A percentile compares a stretch with the other conserved stretches of the same genome.
Evolutionary conservation across 2,888 invertebrate genomes (phyloP).

Genomic region (Himalopsyche anomala): DNA sequence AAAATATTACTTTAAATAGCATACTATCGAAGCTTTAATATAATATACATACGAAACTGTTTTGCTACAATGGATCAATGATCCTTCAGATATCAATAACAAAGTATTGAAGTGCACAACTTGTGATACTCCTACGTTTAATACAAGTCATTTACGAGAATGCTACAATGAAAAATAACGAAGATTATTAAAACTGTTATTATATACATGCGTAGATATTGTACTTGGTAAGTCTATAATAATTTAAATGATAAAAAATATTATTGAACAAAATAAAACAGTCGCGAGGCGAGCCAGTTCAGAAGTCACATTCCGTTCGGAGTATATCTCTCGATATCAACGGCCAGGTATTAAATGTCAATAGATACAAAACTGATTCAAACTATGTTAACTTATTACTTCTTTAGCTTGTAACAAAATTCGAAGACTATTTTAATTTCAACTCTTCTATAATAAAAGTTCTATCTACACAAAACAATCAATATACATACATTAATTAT

Average conservation of each 20-base stretch:
- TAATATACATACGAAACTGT: not conserved
- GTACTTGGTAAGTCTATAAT: not conserved
- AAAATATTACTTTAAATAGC: too few relatives aligned
- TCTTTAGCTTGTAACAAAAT: not conserved
- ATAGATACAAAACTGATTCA: not conserved
- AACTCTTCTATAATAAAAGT: too few relatives aligned
- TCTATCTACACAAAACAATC: too few relatives aligned
- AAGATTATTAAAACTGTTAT: not conserved
- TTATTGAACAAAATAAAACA: constrained; percentile 26
- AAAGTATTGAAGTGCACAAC: not conserved
- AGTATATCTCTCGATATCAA: constrained; percentile 31
- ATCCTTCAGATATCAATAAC: not conserved
- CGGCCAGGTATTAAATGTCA: constrained; percentile 1
- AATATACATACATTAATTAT: too few relatives aligned
- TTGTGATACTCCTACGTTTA: not conserved
- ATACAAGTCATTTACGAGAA: not conserved
- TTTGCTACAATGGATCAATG: not conserved
- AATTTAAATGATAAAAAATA: constrained; percentile 24
- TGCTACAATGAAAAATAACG: not conserved
- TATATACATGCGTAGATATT: not conserved
- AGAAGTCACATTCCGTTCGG: constrained; percentile 5
- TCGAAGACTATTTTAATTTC: too few relatives aligned
- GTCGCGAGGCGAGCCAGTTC: constrained; percentile 19
- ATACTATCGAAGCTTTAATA: too few relatives aligned
- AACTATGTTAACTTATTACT: not conserved